phyloP scores from a whole-genome alignment of 2,797 vertebrate species.

The Macropodus opercularis region DNA sequence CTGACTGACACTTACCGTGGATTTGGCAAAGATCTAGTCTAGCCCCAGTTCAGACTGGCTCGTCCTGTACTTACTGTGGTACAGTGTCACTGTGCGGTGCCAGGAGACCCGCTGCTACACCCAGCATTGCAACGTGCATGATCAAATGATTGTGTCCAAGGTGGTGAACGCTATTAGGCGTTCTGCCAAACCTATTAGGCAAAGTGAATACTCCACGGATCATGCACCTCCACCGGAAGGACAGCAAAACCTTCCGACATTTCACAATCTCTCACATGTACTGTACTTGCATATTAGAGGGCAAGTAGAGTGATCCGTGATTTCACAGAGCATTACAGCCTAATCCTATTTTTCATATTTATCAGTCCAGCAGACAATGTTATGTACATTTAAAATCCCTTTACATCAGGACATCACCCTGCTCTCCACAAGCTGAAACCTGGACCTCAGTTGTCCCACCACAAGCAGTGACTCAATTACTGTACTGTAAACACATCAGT shows the following conservation, averaged over 20 bases:
- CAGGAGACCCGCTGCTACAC: slow-evolving; percentile 59
- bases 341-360: too few species aligned
- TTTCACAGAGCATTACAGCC: slow-evolving; percentile 9
- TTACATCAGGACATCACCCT: too few species aligned
- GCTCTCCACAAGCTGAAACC: too few species aligned
- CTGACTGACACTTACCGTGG: slow-evolving; percentile 28
- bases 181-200: slow-evolving; percentile 57
- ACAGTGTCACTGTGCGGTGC: slow-evolving; percentile 45
- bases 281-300: slow-evolving; percentile 3
- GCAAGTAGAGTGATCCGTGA: neutral
- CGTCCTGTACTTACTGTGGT: slow-evolving; percentile 23
- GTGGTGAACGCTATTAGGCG: slow-evolving; percentile 55
- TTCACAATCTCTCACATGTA: slow-evolving; percentile 19
- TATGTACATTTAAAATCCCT: neutral
- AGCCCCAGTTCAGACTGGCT: slow-evolving; percentile 26
- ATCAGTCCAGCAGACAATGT: neutral
- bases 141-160: slow-evolving; percentile 73
- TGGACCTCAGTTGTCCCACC: too few species aligned
- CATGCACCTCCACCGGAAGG: slow-evolving; percentile 16
- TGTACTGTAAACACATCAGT: too few species aligned
- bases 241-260: slow-evolving; percentile 34
- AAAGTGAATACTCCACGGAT: slow-evolving; percentile 29
- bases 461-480: too few species aligned
- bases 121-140: slow-evolving; percentile 59
- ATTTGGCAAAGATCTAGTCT: slow-evolving; percentile 32